These are phyloP conservation scores for Phlogophora meticulosa DNA, from an alignment of 2,888 invertebrate species.

Conservation along the genomic window DNA sequence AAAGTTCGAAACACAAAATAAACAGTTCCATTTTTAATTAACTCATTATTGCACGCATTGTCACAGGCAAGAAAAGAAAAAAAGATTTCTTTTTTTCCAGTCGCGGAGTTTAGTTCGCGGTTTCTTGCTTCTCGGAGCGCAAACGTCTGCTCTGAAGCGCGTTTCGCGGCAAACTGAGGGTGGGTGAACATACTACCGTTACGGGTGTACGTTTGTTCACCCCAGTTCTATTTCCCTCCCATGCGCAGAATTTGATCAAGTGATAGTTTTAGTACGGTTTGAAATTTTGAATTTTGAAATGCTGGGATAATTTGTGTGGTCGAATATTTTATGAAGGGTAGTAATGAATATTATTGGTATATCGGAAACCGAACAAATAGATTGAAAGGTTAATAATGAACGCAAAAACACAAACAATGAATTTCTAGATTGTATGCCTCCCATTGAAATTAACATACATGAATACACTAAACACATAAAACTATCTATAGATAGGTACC, in stretches of 20 bases:
- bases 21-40: slow-evolving; percentile 34
- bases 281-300: slow-evolving; percentile 51
- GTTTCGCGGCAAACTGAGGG: slow-evolving; percentile 57
- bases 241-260: slow-evolving; percentile 57
- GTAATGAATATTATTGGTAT: neutral
- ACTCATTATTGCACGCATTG: slow-evolving; percentile 33
- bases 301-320: slow-evolving; percentile 19
- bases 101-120: slow-evolving; percentile 62
- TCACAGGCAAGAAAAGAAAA: slow-evolving; percentile 23
- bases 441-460: neutral
- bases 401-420: neutral
- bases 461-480: neutral
- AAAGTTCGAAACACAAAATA: slow-evolving; percentile 33
- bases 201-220: slow-evolving; percentile 20
- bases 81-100: slow-evolving; percentile 15
- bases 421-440: neutral
- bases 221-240: slow-evolving; percentile 30
- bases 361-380: neutral
- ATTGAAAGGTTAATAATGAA: neutral
- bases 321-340: slow-evolving; percentile 14
- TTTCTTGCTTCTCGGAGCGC: neutral
- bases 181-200: slow-evolving; percentile 48
- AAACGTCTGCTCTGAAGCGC: slow-evolving; percentile 37
- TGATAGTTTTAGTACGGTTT: slow-evolving; percentile 66
- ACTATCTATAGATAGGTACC: no score